Evolutionary conservation across 2,113 vertebrate genomes (phyloP).

Genomic region (Melanerpes formicivorus): DNA sequence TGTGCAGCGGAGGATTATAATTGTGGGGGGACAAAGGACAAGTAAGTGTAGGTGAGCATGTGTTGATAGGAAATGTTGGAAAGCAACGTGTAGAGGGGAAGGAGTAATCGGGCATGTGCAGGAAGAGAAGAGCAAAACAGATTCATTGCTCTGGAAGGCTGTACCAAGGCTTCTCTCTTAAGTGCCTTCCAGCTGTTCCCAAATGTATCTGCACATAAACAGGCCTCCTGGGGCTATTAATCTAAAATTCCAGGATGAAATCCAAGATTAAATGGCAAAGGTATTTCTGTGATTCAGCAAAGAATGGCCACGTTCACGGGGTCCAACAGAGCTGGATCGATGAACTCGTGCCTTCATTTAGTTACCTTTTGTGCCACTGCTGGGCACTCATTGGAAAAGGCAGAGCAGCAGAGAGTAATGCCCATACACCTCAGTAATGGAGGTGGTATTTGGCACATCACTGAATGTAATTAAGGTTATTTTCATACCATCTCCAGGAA

Average conservation of each 20-base stretch:
- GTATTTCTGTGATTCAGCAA: conserved; percentile 28
- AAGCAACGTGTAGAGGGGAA: not conserved
- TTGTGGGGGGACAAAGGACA: not conserved
- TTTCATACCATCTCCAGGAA: not conserved
- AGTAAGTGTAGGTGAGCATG: not conserved
- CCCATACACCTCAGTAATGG: not conserved
- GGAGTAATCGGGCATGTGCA: not conserved
- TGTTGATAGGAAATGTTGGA: not conserved
- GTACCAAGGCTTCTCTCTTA: not conserved
- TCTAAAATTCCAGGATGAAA: conserved; percentile 46
- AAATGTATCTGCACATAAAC: conserved; percentile 11
- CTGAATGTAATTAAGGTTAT: not conserved
- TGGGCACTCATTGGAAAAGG: not conserved
- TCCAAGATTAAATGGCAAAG: conserved; percentile 30
- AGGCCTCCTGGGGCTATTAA: conserved; percentile 4
- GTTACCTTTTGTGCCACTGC: not conserved
- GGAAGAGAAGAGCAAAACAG: not conserved
- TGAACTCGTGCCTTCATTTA: not conserved
- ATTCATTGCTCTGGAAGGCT: not conserved
- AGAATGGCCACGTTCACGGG: not conserved
- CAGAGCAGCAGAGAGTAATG: not conserved
- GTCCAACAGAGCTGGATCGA: not conserved
- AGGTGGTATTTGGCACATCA: not conserved
- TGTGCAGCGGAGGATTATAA: not conserved
- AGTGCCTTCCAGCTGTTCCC: conserved; percentile 40